A percentile compares a stretch with the other conserved stretches of the same genome.
Evolutionary conservation across 2,113 vertebrate genomes (phyloP).

Genomic region (Dicerorhinus sumatrensis): DNA sequence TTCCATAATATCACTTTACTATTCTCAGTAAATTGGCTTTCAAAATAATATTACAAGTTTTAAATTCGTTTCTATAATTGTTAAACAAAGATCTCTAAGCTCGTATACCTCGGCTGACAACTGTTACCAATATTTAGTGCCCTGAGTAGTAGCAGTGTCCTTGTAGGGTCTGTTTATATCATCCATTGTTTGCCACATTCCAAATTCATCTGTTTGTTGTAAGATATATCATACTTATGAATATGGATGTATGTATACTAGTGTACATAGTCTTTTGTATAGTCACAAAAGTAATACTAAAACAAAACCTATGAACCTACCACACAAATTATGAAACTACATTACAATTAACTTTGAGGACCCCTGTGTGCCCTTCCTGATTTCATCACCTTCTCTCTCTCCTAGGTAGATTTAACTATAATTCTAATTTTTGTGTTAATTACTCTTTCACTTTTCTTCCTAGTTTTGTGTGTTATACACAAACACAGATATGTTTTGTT

Average conservation of each 20-base stretch:
- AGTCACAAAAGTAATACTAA: not conserved
- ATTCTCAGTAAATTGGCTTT: not conserved
- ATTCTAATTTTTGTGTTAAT: not conserved
- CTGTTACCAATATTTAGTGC: not conserved
- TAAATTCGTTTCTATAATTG: not conserved
- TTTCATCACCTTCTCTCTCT: not conserved
- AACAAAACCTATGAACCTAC: not conserved
- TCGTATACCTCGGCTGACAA: not conserved
- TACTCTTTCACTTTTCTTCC: not conserved
- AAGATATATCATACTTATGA: not conserved
- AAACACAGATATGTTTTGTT: not conserved
- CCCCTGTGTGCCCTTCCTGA: not conserved
- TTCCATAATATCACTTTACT: not conserved
- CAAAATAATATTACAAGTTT: not conserved
- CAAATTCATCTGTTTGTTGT: not conserved
- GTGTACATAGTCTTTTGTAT: not conserved
- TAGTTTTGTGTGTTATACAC: not conserved
- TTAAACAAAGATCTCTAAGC: not conserved
- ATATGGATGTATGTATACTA: not conserved
- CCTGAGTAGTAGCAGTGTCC: not conserved
- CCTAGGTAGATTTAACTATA: not conserved
- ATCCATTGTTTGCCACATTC: not conserved
- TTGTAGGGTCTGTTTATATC: not conserved
- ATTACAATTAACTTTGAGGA: not conserved
- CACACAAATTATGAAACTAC: not conserved